Conservation (phyloP, 2,113 vertebrate genomes). For the Grallaria varia region DNA sequence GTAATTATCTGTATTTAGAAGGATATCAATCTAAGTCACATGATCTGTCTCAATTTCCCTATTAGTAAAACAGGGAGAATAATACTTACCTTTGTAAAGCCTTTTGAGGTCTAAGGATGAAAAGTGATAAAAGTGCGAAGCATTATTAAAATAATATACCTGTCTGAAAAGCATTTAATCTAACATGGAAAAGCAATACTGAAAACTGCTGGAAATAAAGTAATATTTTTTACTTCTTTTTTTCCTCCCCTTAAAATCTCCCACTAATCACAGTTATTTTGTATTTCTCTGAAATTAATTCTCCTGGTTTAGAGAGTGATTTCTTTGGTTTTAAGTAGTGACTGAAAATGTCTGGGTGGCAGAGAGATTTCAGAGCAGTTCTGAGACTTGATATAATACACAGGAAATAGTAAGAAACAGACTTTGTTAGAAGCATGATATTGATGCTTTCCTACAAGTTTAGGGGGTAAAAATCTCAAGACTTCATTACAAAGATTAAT, state of each 20-base stretch:
- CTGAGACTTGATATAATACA: background rate
- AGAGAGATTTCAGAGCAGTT: background rate
- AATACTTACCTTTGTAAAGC: constrained; percentile 45
- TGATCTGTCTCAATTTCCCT: background rate
- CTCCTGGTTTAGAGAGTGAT: background rate
- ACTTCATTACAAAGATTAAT: background rate
- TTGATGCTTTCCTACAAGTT: background rate
- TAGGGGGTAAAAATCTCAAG: background rate
- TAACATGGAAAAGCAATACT: background rate
- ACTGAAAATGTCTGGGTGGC: background rate
- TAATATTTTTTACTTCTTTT: background rate
- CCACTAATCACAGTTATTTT: background rate
- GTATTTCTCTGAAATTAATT: background rate
- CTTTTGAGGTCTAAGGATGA: constrained; percentile 54
- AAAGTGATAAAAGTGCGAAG: constrained; percentile 5
- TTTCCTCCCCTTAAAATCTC: background rate
- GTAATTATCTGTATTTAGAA: background rate
- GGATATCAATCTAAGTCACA: background rate
- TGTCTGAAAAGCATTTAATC: background rate
- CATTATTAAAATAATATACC: constrained; percentile 29
- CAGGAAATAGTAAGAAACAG: background rate
- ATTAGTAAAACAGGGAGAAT: constrained; percentile 8
- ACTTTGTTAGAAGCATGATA: background rate
- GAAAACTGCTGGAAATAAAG: background rate
- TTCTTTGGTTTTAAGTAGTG: background rate